Percentiles rank a stretch among this genome's conserved stretches.
phyloP scores from a whole-genome alignment of 1,140 invertebrate genomes.

The Leptinotarsa texana region DNA sequence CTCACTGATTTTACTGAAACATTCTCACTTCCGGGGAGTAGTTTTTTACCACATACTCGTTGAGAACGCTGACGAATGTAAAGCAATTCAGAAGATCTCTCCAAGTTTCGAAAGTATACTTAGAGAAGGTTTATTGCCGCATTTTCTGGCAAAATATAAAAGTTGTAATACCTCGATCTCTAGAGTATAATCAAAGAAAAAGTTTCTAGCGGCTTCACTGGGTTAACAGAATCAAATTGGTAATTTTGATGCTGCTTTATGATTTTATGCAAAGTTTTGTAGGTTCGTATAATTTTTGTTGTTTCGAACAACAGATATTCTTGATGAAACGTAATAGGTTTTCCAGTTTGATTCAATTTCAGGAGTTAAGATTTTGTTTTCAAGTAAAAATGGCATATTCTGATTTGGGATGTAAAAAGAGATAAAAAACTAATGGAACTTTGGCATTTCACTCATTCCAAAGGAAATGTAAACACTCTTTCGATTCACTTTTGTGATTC shows the following conservation, averaged over 20 bases:
- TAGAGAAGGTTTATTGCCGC: not conserved
- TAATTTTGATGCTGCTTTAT: not conserved
- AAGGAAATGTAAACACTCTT: too few species aligned
- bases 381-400: too few species aligned
- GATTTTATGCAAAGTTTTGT: not conserved
- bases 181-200: not conserved
- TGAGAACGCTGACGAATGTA: not conserved
- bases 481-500: too few species aligned
- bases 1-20: not conserved
- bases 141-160: not conserved
- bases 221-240: not conserved
- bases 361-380: too few species aligned
- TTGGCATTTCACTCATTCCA: too few species aligned
- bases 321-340: not conserved
- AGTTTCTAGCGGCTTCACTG: not conserved
- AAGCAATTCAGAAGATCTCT: not conserved
- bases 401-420: too few species aligned
- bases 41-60: not conserved
- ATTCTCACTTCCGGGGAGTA: not conserved
- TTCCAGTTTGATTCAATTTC: not conserved
- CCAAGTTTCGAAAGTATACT: not conserved
- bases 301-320: not conserved
- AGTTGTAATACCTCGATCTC: conserved; percentile 2
- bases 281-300: not conserved
- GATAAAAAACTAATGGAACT: too few species aligned